Evolutionary conservation across 2,797 vertebrate species (phyloP), one percentile per base, ranked within the genome.

Genomic region (Distichodus sexfasciatus): DNA sequence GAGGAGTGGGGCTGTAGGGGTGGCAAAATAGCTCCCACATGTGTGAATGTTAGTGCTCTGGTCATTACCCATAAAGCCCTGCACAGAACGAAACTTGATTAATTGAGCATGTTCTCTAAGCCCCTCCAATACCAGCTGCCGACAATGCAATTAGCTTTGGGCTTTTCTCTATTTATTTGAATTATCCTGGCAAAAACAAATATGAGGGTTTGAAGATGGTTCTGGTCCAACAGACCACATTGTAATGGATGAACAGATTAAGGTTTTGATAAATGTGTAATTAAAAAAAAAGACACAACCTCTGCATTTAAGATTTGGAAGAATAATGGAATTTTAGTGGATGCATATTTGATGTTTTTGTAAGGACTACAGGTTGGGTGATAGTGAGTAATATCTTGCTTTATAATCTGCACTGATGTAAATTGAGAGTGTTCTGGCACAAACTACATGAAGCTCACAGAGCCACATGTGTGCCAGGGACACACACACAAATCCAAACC

Each of bases 21-120:
- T 72, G 76, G 63, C 79, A 69, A 91, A 93, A 93, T 93, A 85
- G 87, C 85, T 94, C 77, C 91, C 91, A 93, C 91, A 89, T 93
- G 92, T 90, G 76, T 80, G 76, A 80, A 85, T 85, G 84, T 86
- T 87, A 87, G 88, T 86, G 77, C 89, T 87, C 73, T 81, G 77
- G 62, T 87, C 82, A 86, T 90, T 91, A 89, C 85, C 85, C 87
- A 83, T 85, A 89, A 88, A 85, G 82, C 83, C 87, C 83, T 86
- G 89, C 87, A 87, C 87, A 90, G 87, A 76, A 69, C 89, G 90
- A 86, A 84, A 84, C 84, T 88, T 91, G 88, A 92, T 92, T 91
- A 91, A 94, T 92, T 88, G 84, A 79, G 71, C 77, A 69, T 86
- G 76, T 84, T 87, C 77, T 78, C 84, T 85, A 72, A 76, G 74